These are phyloP conservation scores for Lithophane ornitopus DNA, from an alignment of 2,888 invertebrate species.

Conservation along the genomic window DNA sequence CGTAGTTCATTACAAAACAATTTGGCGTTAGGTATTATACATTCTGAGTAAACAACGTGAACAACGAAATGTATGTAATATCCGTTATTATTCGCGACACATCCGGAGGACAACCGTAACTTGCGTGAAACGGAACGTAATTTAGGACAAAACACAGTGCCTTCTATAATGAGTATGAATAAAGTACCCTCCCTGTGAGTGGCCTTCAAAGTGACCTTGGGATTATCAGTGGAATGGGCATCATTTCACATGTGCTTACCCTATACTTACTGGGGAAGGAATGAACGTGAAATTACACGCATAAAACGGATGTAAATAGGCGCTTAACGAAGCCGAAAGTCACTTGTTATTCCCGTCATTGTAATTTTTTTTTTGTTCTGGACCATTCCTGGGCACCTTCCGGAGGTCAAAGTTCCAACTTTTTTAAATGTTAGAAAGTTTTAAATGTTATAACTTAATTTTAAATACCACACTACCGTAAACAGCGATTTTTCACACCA, in stretches of 20 bases:
- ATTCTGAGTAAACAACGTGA: not conserved
- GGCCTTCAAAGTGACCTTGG: not conserved
- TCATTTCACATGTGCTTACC: not conserved
- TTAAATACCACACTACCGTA: no score
- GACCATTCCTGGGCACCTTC: no score
- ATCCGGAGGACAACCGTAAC: conserved; percentile 19
- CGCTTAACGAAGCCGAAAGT: no score
- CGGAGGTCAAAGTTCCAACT: no score
- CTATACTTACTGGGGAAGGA: not conserved
- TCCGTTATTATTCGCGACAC: conserved; percentile 24
- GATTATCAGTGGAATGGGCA: not conserved
- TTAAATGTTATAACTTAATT: no score
- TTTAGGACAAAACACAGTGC: not conserved
- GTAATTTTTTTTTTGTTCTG: no score
- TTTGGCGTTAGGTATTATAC: conserved; percentile 21
- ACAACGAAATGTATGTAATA: conserved; percentile 26
- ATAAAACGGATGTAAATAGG: no score
- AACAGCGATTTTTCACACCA: no score
- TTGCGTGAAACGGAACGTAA: conserved; percentile 19
- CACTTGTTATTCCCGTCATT: no score
- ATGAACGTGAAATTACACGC: no score
- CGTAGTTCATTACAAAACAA: conserved; percentile 25
- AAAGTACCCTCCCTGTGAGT: not conserved
- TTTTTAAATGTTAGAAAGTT: no score
- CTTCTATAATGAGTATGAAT: not conserved